Evolutionary conservation across 92 coral and sea anemone genomes (phyloP).

Genomic region (Parazoanthus atlanticus): DNA sequence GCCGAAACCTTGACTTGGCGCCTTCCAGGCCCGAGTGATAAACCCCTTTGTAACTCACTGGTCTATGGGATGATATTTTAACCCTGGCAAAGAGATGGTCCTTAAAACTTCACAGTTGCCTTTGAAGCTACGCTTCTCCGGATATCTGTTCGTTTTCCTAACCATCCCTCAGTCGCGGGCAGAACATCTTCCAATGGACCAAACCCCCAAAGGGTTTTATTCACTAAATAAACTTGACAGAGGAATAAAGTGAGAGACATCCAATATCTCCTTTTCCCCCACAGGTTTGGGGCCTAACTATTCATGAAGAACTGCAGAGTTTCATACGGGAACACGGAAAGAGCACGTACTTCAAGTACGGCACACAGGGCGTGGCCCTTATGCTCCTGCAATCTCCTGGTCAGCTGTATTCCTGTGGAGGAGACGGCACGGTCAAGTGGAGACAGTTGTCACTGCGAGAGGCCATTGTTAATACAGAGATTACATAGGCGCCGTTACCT

Average conservation of each 20-base stretch:
- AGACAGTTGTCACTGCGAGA: slow-evolving; percentile 88
- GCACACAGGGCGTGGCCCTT: slow-evolving; percentile 94
- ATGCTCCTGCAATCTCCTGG: slow-evolving; percentile 77
- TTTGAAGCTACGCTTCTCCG: too few species aligned
- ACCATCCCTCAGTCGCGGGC: too few species aligned
- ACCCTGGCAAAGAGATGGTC: too few species aligned
- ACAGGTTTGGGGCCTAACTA: slow-evolving; percentile 95
- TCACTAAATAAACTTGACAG: too few species aligned
- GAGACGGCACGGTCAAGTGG: slow-evolving; percentile 95
- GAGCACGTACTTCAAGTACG: slow-evolving; percentile 90
- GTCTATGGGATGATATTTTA: too few species aligned
- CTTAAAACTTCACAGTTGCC: too few species aligned
- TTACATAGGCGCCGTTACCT: background rate
- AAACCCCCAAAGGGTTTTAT: too few species aligned
- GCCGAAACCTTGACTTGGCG: too few species aligned
- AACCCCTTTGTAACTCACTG: too few species aligned
- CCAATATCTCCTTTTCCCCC: background rate
- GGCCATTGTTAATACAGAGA: slow-evolving; percentile 72
- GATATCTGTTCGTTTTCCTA: too few species aligned
- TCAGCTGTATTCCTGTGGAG: slow-evolving; percentile 93
- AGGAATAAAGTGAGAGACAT: background rate
- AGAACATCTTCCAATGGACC: too few species aligned
- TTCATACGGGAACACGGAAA: slow-evolving; percentile 91
- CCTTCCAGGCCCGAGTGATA: too few species aligned
- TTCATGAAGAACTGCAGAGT: slow-evolving; percentile 85